A percentile compares a stretch with the other conserved stretches of the same genome.
Evolutionary conservation across 2,113 vertebrate species (phyloP).

Genomic region (Tricholaema leucomelas): DNA sequence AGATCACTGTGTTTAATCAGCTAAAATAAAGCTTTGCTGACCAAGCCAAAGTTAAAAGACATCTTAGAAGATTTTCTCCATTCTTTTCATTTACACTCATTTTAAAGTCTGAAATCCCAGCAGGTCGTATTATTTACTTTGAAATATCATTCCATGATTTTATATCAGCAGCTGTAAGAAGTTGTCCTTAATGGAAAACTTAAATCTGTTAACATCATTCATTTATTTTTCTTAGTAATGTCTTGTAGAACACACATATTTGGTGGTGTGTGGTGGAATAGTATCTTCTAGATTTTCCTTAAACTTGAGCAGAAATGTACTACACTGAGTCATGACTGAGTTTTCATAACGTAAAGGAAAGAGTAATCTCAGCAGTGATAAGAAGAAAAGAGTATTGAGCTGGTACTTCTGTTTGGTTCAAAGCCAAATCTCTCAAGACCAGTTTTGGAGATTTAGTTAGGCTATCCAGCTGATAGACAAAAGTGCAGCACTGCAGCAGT

Average conservation of each 20-base stretch:
- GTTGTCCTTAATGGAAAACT: not conserved
- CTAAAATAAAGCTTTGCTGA: not conserved
- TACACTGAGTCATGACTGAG: not conserved
- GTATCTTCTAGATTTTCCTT: not conserved
- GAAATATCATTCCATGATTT: not conserved
- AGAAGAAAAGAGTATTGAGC: not conserved
- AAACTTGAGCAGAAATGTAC: not conserved
- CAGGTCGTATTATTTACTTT: not conserved
- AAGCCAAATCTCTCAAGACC: not conserved
- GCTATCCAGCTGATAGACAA: not conserved
- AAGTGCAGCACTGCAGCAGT: not conserved
- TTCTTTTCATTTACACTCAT: not conserved
- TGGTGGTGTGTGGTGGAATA: not conserved
- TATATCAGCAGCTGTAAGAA: not conserved
- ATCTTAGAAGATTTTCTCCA: not conserved
- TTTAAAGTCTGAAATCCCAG: not conserved
- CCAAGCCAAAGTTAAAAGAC: not conserved
- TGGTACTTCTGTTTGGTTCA: not conserved
- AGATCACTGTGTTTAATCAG: not conserved
- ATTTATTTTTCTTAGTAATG: not conserved
- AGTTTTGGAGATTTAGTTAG: not conserved
- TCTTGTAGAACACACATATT: not conserved
- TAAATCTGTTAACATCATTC: not conserved
- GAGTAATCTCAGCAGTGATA: not conserved
- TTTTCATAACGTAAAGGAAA: constrained; percentile 10